Percentiles rank a stretch among this genome's conserved stretches.
These are phyloP conservation scores for Rostratula benghalensis DNA, from an alignment of 2,113 vertebrate genomes.

Conservation along the genomic window DNA sequence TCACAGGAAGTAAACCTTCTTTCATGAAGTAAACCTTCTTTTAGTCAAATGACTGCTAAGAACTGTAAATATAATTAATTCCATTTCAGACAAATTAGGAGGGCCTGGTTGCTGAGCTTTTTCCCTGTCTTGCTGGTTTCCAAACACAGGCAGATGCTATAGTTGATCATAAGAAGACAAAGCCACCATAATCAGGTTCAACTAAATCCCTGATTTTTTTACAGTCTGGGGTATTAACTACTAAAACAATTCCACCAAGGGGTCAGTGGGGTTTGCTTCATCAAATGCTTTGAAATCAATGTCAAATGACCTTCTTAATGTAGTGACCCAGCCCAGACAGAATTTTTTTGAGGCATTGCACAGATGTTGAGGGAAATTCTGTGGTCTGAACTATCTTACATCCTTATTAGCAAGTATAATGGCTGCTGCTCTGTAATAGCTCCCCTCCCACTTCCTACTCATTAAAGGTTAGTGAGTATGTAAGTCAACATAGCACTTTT, in stretches of 20 bases:
- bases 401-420: accelerated
- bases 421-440: not conserved
- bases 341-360: not conserved
- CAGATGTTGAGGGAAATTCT: not conserved
- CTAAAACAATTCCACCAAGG: not conserved
- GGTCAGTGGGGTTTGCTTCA: not conserved
- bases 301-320: not conserved
- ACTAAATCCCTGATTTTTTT: not conserved
- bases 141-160: not conserved
- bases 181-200: not conserved
- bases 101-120: not conserved
- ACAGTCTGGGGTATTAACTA: not conserved
- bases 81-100: not conserved
- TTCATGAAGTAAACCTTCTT: not conserved
- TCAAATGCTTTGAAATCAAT: not conserved
- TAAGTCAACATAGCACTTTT: not conserved
- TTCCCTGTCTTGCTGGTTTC: not conserved
- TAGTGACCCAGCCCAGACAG: not conserved
- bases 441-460: not conserved
- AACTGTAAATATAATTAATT: not conserved
- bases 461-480: not conserved
- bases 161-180: not conserved
- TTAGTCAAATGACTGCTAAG: not conserved
- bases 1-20: accelerated
- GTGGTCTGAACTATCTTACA: not conserved